A percentile compares a stretch with the other conserved stretches of the same genome.
These are phyloP conservation scores for Arvicola amphibius DNA, from an alignment of 2,797 vertebrate species.

Conservation along the genomic window DNA sequence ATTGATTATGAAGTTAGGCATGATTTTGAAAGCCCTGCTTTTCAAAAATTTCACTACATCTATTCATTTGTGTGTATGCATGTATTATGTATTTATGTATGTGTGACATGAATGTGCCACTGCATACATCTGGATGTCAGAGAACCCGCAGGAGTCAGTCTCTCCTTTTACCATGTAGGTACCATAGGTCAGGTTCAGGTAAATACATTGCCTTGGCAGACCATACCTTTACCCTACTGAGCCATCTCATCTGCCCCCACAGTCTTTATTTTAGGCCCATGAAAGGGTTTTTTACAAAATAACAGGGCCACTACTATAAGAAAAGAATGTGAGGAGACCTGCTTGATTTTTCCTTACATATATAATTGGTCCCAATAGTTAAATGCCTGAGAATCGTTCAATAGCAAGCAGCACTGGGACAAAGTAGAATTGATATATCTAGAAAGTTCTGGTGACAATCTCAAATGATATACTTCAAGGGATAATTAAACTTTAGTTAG, in stretches of 20 bases:
- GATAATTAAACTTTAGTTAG: not conserved
- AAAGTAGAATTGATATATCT: slow-evolving; percentile 39
- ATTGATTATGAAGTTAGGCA: slow-evolving; percentile 41
- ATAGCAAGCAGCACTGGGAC: not conserved
- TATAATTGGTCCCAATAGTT: not conserved
- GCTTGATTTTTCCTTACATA: not conserved
- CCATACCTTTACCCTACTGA: not conserved
- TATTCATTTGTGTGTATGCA: not conserved
- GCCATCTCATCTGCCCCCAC: not conserved
- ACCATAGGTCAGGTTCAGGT: not conserved
- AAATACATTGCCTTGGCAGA: not conserved
- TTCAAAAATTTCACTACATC: not conserved
- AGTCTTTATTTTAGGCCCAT: not conserved
- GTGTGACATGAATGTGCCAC: not conserved
- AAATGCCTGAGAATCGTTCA: slow-evolving; percentile 10
- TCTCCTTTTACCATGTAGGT: not conserved
- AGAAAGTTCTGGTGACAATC: slow-evolving; percentile 49
- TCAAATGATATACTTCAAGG: not conserved
- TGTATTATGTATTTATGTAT: not conserved
- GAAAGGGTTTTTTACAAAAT: slow-evolving; percentile 6
- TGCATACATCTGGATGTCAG: not conserved
- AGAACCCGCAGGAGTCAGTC: not conserved
- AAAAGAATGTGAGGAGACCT: slow-evolving; percentile 10
- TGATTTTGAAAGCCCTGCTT: slow-evolving; percentile 45
- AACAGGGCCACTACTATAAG: slow-evolving; percentile 21